These are phyloP conservation scores for Porites rus DNA, from an alignment of 92 coral and sea anemone genomes.

Conservation along the genomic window DNA sequence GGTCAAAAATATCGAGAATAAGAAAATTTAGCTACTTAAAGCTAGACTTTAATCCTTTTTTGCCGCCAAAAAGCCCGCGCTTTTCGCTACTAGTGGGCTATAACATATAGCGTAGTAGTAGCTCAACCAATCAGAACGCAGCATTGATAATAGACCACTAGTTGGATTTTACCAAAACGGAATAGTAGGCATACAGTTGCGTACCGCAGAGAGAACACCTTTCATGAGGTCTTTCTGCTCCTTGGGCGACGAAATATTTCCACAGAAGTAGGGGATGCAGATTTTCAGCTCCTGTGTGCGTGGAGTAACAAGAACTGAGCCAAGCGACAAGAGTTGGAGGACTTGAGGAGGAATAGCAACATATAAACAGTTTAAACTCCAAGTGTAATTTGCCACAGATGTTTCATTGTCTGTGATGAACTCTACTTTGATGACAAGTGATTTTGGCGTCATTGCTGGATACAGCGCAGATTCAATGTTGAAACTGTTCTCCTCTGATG, in stretches of 20 bases:
- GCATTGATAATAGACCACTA: no score
- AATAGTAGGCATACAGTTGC: background rate
- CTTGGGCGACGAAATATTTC: background rate
- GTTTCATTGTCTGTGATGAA: background rate
- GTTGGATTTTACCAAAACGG: no score
- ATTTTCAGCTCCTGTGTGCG: background rate
- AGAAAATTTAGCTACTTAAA: no score
- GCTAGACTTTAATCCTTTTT: no score
- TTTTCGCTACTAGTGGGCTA: no score
- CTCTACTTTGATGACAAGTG: background rate
- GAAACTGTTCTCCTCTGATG: conserved; percentile 11
- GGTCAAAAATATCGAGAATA: no score
- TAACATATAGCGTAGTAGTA: no score
- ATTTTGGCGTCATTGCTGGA: background rate
- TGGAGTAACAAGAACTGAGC: conserved; percentile 1
- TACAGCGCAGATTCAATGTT: conserved; percentile 17
- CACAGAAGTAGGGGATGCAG: background rate
- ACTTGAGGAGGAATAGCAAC: background rate
- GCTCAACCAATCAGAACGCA: no score
- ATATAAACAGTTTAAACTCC: background rate
- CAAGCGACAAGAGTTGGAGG: background rate
- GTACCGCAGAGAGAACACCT: background rate
- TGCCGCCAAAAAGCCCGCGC: no score
- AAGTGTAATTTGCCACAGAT: background rate
- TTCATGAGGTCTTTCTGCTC: background rate